phyloP scores from a whole-genome alignment of 1,140 invertebrate genomes.

The Cepaea nemoralis region DNA sequence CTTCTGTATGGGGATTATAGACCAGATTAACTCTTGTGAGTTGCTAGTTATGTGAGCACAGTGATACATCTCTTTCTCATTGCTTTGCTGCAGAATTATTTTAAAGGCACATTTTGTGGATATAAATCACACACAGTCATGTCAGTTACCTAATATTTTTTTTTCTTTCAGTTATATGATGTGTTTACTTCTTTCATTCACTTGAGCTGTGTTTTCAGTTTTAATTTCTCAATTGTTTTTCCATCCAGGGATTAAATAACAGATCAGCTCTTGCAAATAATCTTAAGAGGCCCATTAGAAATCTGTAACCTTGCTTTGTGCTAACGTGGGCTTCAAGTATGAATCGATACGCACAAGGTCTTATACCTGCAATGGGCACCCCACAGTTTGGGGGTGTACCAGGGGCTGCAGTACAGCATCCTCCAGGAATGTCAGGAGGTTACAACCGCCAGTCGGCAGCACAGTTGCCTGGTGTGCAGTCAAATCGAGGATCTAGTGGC shows the following conservation, averaged over 20 bases:
- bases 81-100: no score
- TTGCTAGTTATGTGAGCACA: no score
- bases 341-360: conserved; percentile 58
- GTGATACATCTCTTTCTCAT: no score
- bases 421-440: conserved; percentile 43
- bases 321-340: conserved; percentile 33
- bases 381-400: conserved; percentile 65
- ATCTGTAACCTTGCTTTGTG: background rate
- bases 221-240: no score
- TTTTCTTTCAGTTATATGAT: no score
- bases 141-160: no score
- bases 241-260: background rate
- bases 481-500: background rate
- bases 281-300: background rate
- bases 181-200: no score
- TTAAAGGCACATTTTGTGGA: no score
- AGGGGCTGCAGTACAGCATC: conserved; percentile 45
- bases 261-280: background rate
- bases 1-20: no score
- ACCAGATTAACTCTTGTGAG: no score
- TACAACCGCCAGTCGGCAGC: conserved; percentile 42
- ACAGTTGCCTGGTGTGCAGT: conserved; percentile 19
- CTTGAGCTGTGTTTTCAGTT: no score
- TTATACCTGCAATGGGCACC: conserved; percentile 66
- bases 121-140: no score